Conservation (phyloP, 1,140 invertebrate species). For the Schmidtea mediterranea region DNA sequence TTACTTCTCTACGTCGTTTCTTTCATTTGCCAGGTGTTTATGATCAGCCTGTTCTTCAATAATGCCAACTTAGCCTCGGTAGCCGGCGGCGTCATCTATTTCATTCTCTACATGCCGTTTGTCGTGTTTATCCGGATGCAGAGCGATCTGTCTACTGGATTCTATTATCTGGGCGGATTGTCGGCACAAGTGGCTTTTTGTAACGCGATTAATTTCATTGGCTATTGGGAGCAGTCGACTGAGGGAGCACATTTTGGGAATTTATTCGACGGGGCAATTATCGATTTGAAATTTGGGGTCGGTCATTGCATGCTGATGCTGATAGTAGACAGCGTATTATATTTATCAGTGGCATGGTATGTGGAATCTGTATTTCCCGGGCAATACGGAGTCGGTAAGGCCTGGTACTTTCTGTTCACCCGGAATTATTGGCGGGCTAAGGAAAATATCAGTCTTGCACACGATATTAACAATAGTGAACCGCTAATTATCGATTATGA, state of each 20-base stretch:
- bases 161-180: neutral
- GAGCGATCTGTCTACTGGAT: neutral
- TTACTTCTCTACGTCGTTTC: conserved; percentile 30
- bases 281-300: conserved; percentile 13
- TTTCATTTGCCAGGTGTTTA: conserved; percentile 33
- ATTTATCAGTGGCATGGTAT: conserved; percentile 32
- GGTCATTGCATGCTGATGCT: conserved; percentile 29
- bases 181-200: neutral
- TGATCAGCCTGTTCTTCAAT: conserved; percentile 33
- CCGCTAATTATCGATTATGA: neutral
- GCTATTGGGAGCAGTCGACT: neutral
- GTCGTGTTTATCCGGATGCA: conserved; percentile 13
- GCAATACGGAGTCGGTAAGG: conserved; percentile 29
- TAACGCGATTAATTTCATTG: neutral
- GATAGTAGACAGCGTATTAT: conserved; percentile 29
- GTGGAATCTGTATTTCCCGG: conserved; percentile 38
- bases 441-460: conserved; percentile 7
- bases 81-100: conserved; percentile 40
- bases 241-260: neutral
- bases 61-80: conserved; percentile 38
- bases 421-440: conserved; percentile 32
- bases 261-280: conserved; percentile 20
- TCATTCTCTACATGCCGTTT: conserved; percentile 40
- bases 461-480: conserved; percentile 3
- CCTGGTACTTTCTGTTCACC: conserved; percentile 28